Base-by-base conservation (phyloP, 1,140 invertebrate genomes). In the Proctacanthus coquilletti region DNA sequence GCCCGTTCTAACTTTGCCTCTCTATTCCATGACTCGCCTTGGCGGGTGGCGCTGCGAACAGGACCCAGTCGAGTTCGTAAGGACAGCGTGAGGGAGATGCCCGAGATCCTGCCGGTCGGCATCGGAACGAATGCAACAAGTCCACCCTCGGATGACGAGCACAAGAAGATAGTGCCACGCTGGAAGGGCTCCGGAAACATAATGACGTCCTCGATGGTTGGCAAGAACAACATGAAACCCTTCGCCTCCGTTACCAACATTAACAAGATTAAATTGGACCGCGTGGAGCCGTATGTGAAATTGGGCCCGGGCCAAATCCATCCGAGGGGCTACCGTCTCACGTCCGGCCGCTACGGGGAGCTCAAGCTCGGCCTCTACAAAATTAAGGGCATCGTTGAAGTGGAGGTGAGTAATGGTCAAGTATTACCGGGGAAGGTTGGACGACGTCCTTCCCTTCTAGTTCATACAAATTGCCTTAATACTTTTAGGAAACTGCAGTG, bases 341-440 rank as follows among this genome's bases (percentile, higher is more conserved):
- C 66, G 63, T 76, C 72, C 41, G 70, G 71, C 23, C 68, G 71
- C 35, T 71, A 74, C 44, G 80, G 86, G 6, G 82, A 91, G 59
- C 72, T 93, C 29, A 84, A 86, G 52, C 64, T 94, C 51, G 85
- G 83, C 18, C 75, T 94, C 41, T 72, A 84, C 46, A 80, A 92
- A 63, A 84, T 84, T 49, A 92, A 91, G 63, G 86, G 86, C 45
- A 84, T 85, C 51, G 70, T 94, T 11, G 86, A 92, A 61, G 80
- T 94, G 10, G 86, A 91, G 61, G 81, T 93, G 36, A 71, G 76
- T 36, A 4, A 20, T 11, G 17, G 3, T 19, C n/a, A n/a, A n/a
- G n/a, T n/a, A n/a, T n/a, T n/a, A n/a, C n/a, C n/a, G n/a, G n/a
- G n/a, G n/a, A n/a, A n/a, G n/a, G n/a, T n/a, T n/a, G n/a, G n/a